Evolutionary conservation across 2,888 invertebrate genomes (phyloP), one percentile per base, ranked within the genome.

Genomic region (Cordilura impudica): DNA sequence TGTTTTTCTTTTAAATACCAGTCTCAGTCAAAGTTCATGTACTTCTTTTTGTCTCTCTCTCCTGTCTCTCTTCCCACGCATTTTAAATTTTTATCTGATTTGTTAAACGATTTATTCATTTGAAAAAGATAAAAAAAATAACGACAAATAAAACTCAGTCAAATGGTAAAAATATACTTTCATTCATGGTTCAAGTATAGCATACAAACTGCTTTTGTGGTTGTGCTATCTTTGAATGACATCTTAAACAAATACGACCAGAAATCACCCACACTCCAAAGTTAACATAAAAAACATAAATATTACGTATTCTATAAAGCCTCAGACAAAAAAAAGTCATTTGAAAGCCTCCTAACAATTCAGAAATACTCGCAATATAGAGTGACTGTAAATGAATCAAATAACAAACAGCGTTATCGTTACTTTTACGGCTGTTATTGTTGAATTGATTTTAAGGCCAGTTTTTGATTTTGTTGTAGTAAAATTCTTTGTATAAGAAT

Each of bases 261-360:
- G 47, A 61, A 61, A 61, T 61, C 61, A 47, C 61, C 61, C 61
- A 61, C 61, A 47, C 31, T 61, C 45, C 26, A 58, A 58, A 14
- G 10, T 60, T 5, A 10, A 1, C 21, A 47, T 26, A 47, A 60
- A 43, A 23, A n/a, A n/a, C n/a, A n/a, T n/a, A 31, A 18, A 19
- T 29, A 47, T 47, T 61, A 39, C 35, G 35, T 39, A 39, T 39
- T 39, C n/a, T n/a, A 39, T 4, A 39, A n/a, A 5, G n/a, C 35
- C 2, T n/a, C n/a, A 39, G n/a, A n/a, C n/a, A n/a, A n/a, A n/a
- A n/a, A 39, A 39, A 31, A n/a, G 12, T 4, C 35, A n/a, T n/a
- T 39, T 39, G 35, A 39, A 39, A 39, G n/a, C 12, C 35, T 39
- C 35, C n/a, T n/a, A 39, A 39, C 35, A 39, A 39, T n/a, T 39